A percentile compares a stretch with the other conserved stretches of the same genome.
Conservation (phyloP, 2,888 invertebrate genomes). For the Megamerina dolium region DNA sequence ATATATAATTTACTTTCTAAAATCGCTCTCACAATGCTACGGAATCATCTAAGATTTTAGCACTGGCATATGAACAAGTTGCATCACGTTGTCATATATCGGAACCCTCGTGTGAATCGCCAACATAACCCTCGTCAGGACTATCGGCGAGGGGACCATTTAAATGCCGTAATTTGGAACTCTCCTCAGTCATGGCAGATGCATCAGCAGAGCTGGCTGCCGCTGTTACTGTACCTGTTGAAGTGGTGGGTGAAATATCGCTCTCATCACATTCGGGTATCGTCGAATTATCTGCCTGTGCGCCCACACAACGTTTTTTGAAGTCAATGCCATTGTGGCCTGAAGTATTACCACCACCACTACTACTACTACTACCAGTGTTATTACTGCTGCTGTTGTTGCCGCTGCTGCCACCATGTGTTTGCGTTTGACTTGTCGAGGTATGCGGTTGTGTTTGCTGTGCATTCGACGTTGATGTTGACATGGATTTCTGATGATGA, state of each 20-base stretch:
- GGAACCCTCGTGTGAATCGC: conserved; percentile 62
- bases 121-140: conserved; percentile 83
- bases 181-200: conserved; percentile 30
- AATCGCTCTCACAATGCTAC: conserved; percentile 46
- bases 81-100: conserved; percentile 58
- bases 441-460: conserved; percentile 11
- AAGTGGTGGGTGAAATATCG: conserved; percentile 35
- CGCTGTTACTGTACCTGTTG: conserved; percentile 13
- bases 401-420: conserved; percentile 12
- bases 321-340: conserved; percentile 15
- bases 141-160: conserved; percentile 62
- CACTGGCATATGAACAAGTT: conserved; percentile 27
- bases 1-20: too few species aligned
- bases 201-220: conserved; percentile 14
- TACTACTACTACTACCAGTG: conserved; percentile 9
- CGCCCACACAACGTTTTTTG: conserved; percentile 56
- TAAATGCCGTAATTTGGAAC: conserved; percentile 52
- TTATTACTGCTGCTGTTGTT: conserved; percentile 8
- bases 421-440: conserved; percentile 9
- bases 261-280: conserved; percentile 49
- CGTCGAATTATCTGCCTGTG: conserved; percentile 52
- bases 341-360: conserved; percentile 23
- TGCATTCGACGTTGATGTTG: conserved; percentile 16
- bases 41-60: conserved; percentile 42
- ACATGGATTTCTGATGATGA: conserved; percentile 20